These are phyloP conservation scores for Taxidea taxus DNA, from an alignment of 2,113 vertebrate genomes.

Conservation along the genomic window DNA sequence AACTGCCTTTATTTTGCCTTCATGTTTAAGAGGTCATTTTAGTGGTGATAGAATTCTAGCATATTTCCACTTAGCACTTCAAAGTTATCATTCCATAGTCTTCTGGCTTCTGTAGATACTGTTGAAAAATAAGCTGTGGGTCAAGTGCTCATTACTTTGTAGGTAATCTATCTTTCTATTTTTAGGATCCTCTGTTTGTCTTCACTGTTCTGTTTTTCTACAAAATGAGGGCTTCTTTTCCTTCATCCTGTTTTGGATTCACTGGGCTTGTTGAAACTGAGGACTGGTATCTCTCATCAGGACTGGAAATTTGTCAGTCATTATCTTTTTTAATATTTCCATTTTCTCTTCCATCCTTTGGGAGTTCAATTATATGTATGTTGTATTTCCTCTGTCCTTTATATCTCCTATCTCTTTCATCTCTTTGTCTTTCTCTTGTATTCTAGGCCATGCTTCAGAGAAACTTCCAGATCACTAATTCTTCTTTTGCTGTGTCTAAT, in stretches of 20 bases:
- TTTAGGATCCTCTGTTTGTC: background rate
- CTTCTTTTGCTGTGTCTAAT: background rate
- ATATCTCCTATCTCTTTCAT: background rate
- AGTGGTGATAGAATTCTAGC: background rate
- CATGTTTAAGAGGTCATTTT: background rate
- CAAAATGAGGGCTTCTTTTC: background rate
- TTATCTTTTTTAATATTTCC: background rate
- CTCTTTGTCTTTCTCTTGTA: background rate
- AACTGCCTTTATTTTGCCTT: constrained; percentile 8
- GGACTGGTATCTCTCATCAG: background rate
- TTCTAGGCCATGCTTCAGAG: constrained; percentile 14
- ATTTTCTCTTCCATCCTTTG: background rate
- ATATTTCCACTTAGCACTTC: background rate
- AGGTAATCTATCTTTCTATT: background rate
- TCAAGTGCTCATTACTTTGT: background rate
- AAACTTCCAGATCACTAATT: background rate
- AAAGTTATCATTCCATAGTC: background rate
- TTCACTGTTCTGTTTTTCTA: constrained; percentile 1
- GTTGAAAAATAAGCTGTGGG: background rate
- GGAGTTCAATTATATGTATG: background rate
- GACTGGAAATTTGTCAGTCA: background rate
- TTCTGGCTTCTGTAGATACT: background rate
- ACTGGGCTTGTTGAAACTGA: background rate
- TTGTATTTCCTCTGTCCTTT: background rate
- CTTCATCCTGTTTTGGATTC: background rate